Conservation (phyloP, 2,113 vertebrate genomes). For the Toxotes chatareus region DNA sequence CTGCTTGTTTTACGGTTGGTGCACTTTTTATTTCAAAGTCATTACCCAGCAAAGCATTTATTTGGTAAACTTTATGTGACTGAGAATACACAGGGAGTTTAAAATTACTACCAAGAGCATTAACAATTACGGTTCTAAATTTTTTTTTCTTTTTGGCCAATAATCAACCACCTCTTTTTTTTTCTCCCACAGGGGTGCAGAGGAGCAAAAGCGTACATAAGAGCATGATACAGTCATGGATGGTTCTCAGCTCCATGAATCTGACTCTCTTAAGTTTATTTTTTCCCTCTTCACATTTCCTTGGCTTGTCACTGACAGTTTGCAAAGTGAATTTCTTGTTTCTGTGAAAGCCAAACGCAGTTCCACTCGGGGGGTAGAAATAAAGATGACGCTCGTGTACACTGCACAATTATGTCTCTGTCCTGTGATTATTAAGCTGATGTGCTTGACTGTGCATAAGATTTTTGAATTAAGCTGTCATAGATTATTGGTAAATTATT, state of each 20-base stretch:
- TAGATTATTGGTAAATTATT: conserved; percentile 20
- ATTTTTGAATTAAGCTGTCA: conserved; percentile 21
- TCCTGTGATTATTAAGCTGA: conserved; percentile 38
- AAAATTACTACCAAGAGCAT: background rate
- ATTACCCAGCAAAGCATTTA: too few species aligned
- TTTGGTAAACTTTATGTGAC: background rate
- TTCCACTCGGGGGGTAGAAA: conserved; percentile 27
- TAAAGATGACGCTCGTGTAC: conserved; percentile 41
- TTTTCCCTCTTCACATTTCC: background rate
- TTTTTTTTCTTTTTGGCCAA: accelerated
- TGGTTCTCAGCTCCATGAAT: background rate
- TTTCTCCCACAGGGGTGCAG: conserved; percentile 44
- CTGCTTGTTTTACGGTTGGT: too few species aligned
- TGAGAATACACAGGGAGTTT: background rate
- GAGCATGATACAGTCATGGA: background rate
- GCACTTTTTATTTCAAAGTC: background rate
- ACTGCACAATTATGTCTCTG: conserved; percentile 3
- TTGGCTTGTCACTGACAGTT: conserved; percentile 5
- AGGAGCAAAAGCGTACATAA: conserved; percentile 27
- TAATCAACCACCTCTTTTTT: background rate
- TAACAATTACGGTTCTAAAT: background rate
- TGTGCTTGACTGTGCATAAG: conserved; percentile 36
- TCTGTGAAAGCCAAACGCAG: conserved; percentile 28
- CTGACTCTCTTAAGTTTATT: background rate
- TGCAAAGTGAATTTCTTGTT: conserved; percentile 23